Evolutionary conservation across 2,113 vertebrate genomes (phyloP), one percentile per base, ranked within the genome.

Genomic region (Odocoileus hemionus): DNA sequence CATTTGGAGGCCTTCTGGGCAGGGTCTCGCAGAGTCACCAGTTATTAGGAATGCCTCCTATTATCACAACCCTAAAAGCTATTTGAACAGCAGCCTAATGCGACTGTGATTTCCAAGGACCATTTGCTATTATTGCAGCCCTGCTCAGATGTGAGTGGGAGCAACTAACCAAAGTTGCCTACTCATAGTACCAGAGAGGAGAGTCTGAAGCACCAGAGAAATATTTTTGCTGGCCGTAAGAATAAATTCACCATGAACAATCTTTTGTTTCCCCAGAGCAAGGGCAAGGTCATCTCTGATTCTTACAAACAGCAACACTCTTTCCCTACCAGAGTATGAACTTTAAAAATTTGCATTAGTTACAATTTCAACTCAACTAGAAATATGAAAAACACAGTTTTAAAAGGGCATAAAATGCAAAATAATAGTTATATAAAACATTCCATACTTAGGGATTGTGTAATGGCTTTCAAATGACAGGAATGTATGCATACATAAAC

Each of bases 61-160:
- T 99, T 99, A 99, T 98, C 21, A 0, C 98, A 98, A 96, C 98
- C 98, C 98, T 98, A 99, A 99, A 98, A 99, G 98, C 99, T 98
- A 98, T 99, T 99, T 99, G 99, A 99, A 99, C 98, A 98, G 98
- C 98, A 99, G 99, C 99, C 98, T 99, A 99, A 99, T 99, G 99
- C 39, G 98, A 96, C 93, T 98, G 98, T 98, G 98, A 98, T 98
- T 99, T 99, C 99, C 99, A 99, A 99, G 99, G 98, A 97, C 98
- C 99, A 99, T 99, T 99, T 99, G 98, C 98, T 97, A 96, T 99
- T 98, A 99, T 98, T 98, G 98, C 98, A 92, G 98, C 98, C 98
- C 98, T 98, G 98, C 96, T 98, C 97, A 94, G 92, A 98, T 98
- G 98, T 98, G 98, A 98, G 97, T 91, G 97, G 98, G 94, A 97